Evolutionary conservation across 1,140 invertebrate genomes (phyloP), one percentile per base, ranked within the genome.

Genomic region (Holcopasites calliopsidis): DNA sequence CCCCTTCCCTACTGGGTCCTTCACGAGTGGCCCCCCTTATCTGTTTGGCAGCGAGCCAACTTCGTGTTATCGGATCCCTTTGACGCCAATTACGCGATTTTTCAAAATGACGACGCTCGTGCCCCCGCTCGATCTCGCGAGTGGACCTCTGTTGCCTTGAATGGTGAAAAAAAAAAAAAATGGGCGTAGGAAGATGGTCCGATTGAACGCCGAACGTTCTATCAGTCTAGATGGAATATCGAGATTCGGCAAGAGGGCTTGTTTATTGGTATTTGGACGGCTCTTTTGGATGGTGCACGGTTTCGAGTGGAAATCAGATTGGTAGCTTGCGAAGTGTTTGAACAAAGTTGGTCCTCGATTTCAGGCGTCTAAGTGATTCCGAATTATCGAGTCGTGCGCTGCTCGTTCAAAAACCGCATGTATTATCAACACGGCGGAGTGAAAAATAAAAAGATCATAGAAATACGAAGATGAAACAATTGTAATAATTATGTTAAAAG

Each of bases 11-110:
- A 38, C 26, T 28, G 60, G 31, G 13, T 66, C 54, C 50, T 65
- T 49, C 23, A 42, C 28, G 52, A 65, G 52, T 64, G 71, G 52
- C 68, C 42, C 35, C n/a, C 70, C 76, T 75, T 82, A 82, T 82
- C 81, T 66, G 28, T 47, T n/a, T 83, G 81, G 81, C 79, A 54
- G 44, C 3, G 26, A 38, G 78, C 81, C 81, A 82, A 65, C 35
- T 35, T 35, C 55, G 54, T 54, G 81, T 83, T 82, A 83, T 82
- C 81, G 80, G 76, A 73, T 70, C 80, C 68, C 77, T 83, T 81
- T 82, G 81, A 83, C 80, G 79, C 65, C 81, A 82, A 82, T 83
- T 83, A 83, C 76, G 70, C 65, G 81, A 82, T 82, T 82, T 83
- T 83, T 83, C 80, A 78, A 82, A 79, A 79, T 66, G 52, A 68